phyloP scores from a whole-genome alignment of 92 coral and sea anemone species.

The Siderastrea siderea region DNA sequence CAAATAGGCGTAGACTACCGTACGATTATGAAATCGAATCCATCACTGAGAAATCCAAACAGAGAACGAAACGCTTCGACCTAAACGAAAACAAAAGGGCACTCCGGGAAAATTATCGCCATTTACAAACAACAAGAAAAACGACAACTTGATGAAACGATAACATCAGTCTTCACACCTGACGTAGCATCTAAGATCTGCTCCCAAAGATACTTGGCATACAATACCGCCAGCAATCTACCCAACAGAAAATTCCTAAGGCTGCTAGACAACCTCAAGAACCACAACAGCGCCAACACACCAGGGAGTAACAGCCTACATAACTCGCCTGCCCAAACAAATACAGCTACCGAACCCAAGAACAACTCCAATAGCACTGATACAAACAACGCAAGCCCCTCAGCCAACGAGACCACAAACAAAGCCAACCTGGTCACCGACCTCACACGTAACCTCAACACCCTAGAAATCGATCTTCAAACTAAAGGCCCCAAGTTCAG shows the following conservation, averaged over 20 bases:
- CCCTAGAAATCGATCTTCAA: neutral
- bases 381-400: conserved; percentile 1
- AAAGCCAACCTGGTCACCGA: conserved; percentile 17
- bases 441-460: conserved; percentile 23
- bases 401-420: no score
- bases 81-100: conserved; percentile 41
- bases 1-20: conserved; percentile 5
- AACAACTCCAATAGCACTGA: neutral
- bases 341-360: neutral
- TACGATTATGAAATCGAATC: conserved; percentile 27
- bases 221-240: conserved; percentile 51
- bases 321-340: conserved; percentile 7
- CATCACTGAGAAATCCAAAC: conserved; percentile 47
- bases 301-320: conserved; percentile 9
- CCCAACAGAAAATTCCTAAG: conserved; percentile 19
- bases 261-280: conserved; percentile 21
- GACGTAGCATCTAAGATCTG: conserved; percentile 15
- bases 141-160: conserved; percentile 21
- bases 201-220: conserved; percentile 31
- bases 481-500: no score
- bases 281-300: conserved; percentile 1
- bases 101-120: conserved; percentile 31
- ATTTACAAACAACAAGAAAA: conserved; percentile 3
- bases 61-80: conserved; percentile 44
- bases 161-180: conserved; percentile 24